These are phyloP conservation scores for Mimachlamys varia DNA, from an alignment of 2,888 invertebrate genomes.

Conservation along the genomic window DNA sequence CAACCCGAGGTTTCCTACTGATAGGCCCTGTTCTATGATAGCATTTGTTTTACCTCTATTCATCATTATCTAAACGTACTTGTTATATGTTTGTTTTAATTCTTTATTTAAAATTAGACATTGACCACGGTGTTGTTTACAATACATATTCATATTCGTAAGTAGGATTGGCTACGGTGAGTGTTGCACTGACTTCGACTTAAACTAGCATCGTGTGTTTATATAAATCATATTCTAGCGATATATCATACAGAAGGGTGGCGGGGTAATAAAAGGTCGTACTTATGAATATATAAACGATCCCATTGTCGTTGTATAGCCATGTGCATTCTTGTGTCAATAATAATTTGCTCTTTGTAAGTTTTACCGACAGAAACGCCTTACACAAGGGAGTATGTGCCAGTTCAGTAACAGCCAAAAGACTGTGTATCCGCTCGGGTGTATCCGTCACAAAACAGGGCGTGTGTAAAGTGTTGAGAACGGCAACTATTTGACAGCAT, in stretches of 20 bases:
- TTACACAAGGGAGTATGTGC: constrained; percentile 20
- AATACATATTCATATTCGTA: not conserved
- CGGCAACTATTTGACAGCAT: constrained; percentile 16
- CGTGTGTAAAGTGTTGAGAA: constrained; percentile 17
- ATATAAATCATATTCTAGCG: not conserved
- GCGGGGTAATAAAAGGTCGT: constrained; percentile 25
- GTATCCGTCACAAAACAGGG: constrained; percentile 14
- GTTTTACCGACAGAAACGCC: constrained; percentile 4
- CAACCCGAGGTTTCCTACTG: not conserved
- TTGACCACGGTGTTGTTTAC: not conserved
- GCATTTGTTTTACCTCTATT: not conserved
- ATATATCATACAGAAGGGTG: not conserved
- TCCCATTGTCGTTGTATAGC: constrained; percentile 22
- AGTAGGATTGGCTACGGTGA: not conserved
- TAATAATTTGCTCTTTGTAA: constrained; percentile 32
- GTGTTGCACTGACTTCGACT: not conserved
- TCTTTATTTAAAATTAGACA: not conserved
- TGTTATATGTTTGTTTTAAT: not conserved
- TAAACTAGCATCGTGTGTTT: constrained; percentile 1
- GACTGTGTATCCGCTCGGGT: constrained; percentile 4
- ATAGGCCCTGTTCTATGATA: not conserved
- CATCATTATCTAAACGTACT: not conserved
- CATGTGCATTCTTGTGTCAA: constrained; percentile 36
- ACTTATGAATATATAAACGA: constrained; percentile 26
- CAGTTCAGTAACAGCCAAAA: constrained; percentile 17